These are phyloP conservation scores for Drosophila rhopaloa DNA, from an alignment of 1,140 invertebrate species.

Conservation along the genomic window DNA sequence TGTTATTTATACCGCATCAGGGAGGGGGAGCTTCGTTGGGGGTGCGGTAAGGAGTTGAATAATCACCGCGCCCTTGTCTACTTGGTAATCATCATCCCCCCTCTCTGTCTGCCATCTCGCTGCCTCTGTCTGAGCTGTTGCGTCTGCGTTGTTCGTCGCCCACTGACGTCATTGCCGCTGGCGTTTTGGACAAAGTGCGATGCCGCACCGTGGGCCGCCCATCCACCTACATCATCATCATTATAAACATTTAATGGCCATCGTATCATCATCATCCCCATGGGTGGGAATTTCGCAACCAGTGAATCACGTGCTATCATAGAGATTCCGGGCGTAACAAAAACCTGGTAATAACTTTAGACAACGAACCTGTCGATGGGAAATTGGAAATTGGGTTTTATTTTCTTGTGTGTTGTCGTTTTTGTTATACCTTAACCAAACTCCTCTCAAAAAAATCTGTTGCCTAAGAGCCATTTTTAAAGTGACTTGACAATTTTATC, in stretches of 20 bases:
- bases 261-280: constrained; percentile 19
- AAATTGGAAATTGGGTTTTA: constrained; percentile 7
- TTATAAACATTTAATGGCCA: constrained; percentile 15
- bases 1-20: constrained; percentile 60
- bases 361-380: constrained; percentile 12
- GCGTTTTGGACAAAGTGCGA: constrained; percentile 43
- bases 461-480: neutral
- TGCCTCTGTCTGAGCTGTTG: constrained; percentile 34
- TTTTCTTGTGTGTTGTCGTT: neutral
- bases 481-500: neutral
- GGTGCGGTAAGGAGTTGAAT: constrained; percentile 31
- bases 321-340: constrained; percentile 26
- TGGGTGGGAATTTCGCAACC: constrained; percentile 26
- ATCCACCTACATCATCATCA: neutral
- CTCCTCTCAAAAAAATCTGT: no score
- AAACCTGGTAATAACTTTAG: constrained; percentile 13
- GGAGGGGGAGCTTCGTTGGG: constrained; percentile 4
- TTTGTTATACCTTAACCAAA: no score
- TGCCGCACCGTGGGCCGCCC: constrained; percentile 36
- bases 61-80: constrained; percentile 36
- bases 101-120: neutral
- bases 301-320: constrained; percentile 42
- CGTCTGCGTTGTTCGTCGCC: constrained; percentile 54
- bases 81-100: constrained; percentile 2
- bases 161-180: constrained; percentile 54